Evolutionary conservation across 2,797 vertebrate species (phyloP).

Genomic region (Pygocentrus nattereri): DNA sequence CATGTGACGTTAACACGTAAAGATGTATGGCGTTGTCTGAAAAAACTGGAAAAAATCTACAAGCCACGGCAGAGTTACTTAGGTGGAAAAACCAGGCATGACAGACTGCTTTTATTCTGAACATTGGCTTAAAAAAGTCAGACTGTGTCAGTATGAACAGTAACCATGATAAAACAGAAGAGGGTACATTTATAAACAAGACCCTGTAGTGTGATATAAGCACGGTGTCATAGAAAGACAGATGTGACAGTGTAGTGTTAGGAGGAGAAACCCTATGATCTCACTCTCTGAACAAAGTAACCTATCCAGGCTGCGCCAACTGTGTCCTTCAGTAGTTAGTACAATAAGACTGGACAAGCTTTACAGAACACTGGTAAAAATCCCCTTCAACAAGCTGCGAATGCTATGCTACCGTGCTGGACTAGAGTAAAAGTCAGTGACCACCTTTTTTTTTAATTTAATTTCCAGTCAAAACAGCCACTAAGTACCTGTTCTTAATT

Average conservation of each 20-base stretch:
- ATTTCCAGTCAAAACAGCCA: too few relatives aligned
- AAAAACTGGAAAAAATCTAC: too few relatives aligned
- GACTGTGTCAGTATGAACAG: neutral
- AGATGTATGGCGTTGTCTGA: too few relatives aligned
- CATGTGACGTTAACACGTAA: too few relatives aligned
- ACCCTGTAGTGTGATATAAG: neutral
- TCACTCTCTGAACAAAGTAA: too few relatives aligned
- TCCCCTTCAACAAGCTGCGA: too few relatives aligned
- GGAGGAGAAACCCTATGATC: neutral
- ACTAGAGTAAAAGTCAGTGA: too few relatives aligned
- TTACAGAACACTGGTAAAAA: too few relatives aligned
- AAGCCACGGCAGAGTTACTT: neutral
- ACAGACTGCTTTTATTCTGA: slow-evolving; percentile 1
- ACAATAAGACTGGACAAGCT: neutral
- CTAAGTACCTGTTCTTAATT: too few relatives aligned
- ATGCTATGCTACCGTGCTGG: too few relatives aligned
- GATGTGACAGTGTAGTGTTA: neutral
- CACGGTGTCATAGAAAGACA: neutral
- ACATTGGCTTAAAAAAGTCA: neutral
- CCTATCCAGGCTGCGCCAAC: neutral
- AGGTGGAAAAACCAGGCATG: neutral
- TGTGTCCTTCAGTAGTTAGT: neutral
- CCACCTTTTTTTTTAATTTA: too few relatives aligned
- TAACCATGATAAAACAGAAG: neutral
- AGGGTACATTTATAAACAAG: too few relatives aligned